Conservation (phyloP, 2,113 vertebrate genomes). For the Ammodytes marinus region DNA sequence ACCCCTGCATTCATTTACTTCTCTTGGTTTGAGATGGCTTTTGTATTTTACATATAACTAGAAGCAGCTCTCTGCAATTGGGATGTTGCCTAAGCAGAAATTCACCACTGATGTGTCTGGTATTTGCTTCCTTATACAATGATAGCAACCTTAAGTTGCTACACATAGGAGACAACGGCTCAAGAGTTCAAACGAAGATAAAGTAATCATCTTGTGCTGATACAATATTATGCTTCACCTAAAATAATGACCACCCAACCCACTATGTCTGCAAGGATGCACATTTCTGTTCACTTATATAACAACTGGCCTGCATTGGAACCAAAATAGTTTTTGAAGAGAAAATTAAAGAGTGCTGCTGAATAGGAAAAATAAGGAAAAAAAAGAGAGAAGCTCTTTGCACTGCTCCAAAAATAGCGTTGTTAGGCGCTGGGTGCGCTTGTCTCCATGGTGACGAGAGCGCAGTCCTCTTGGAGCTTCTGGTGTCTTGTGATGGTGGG, state of each 20-base stretch:
- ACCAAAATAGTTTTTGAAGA: slow-evolving; percentile 68
- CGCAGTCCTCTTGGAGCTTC: slow-evolving; percentile 79
- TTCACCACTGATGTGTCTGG: slow-evolving; percentile 24
- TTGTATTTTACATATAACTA: slow-evolving; percentile 48
- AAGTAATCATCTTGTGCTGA: neutral
- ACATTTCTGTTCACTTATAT: slow-evolving; percentile 60
- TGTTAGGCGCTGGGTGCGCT: slow-evolving; percentile 85
- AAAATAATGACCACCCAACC: neutral
- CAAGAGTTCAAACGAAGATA: neutral
- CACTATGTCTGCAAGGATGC: slow-evolving; percentile 19
- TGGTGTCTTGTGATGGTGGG: slow-evolving; percentile 82
- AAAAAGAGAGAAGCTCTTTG: slow-evolving; percentile 81
- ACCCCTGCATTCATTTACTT: slow-evolving; percentile 68
- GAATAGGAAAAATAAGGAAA: slow-evolving; percentile 67
- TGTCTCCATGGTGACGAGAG: slow-evolving; percentile 87
- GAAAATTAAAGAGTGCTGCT: slow-evolving; percentile 76
- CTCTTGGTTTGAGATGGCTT: slow-evolving; percentile 38
- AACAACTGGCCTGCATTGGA: slow-evolving; percentile 65
- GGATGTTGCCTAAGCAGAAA: slow-evolving; percentile 29
- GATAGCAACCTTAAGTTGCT: neutral
- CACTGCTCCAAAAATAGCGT: slow-evolving; percentile 86
- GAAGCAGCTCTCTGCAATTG: slow-evolving; percentile 30
- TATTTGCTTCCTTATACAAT: slow-evolving; percentile 19
- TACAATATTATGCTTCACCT: neutral
- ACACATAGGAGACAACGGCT: neutral